Percentiles rank a stretch among this genome's conserved stretches.
Conservation (phyloP, 2,113 vertebrate genomes). For the Accipiter cooperii region DNA sequence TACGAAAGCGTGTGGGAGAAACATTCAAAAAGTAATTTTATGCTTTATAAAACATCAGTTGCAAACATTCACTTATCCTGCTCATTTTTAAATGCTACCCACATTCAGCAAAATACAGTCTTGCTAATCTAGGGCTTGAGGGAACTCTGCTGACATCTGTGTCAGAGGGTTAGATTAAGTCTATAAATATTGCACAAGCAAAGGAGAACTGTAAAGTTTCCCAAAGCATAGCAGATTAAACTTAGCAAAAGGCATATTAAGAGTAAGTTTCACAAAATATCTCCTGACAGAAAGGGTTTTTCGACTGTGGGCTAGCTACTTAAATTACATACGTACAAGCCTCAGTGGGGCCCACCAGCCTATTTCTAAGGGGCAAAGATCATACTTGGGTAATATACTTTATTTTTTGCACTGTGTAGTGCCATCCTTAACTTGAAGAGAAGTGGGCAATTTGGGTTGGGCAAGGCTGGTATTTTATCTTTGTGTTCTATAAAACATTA, state of each 20-base stretch:
- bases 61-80: constrained; percentile 25
- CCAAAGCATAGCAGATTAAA: neutral
- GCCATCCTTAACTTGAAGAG: neutral
- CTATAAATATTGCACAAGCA: constrained; percentile 12
- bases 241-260: neutral
- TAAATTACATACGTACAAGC: neutral
- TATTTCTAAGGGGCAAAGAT: neutral
- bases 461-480: neutral
- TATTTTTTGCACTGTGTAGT: neutral
- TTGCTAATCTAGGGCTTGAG: constrained; percentile 29
- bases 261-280: neutral
- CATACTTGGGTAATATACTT: neutral
- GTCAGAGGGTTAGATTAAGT: constrained; percentile 12
- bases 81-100: constrained; percentile 5
- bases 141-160: neutral
- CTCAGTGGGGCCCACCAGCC: neutral
- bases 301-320: neutral
- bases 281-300: neutral
- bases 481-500: neutral
- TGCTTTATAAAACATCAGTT: constrained; percentile 27
- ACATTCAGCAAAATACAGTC: neutral
- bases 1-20: neutral
- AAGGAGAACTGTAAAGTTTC: neutral
- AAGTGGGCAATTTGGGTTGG: neutral
- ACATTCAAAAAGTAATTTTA: constrained; percentile 30